phyloP scores from a whole-genome alignment of 1,140 invertebrate species.

The Penaeus chinensis region DNA sequence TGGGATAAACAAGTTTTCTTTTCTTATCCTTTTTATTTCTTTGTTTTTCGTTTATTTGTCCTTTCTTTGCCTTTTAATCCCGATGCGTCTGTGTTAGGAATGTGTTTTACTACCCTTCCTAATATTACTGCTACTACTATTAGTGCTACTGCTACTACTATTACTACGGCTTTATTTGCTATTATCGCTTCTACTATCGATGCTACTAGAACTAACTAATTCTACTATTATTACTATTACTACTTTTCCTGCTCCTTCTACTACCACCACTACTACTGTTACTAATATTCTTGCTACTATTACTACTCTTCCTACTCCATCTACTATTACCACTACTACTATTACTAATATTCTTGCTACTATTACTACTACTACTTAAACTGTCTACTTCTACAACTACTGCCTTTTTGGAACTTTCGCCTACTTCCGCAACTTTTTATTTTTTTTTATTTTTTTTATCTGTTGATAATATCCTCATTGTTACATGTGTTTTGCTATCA shows the following conservation, averaged over 20 bases:
- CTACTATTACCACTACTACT: background rate
- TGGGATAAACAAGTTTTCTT: too few relatives aligned
- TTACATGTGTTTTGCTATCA: too few relatives aligned
- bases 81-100: too few relatives aligned
- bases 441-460: too few relatives aligned
- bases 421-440: background rate
- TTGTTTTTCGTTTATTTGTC: too few relatives aligned
- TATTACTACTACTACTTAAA: constrained; percentile 6
- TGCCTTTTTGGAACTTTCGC: too few relatives aligned
- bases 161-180: too few relatives aligned
- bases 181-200: background rate
- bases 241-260: background rate
- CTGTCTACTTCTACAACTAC: background rate
- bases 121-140: constrained; percentile 10
- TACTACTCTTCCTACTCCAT: background rate
- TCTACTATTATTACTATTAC: background rate
- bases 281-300: background rate
- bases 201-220: background rate
- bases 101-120: background rate
- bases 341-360: background rate
- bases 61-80: too few relatives aligned
- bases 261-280: background rate
- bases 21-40: too few relatives aligned
- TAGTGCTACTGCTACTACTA: background rate
- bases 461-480: too few relatives aligned